Evolutionary conservation across 2,888 invertebrate genomes (phyloP).

Genomic region (Ormyrus labotus): DNA sequence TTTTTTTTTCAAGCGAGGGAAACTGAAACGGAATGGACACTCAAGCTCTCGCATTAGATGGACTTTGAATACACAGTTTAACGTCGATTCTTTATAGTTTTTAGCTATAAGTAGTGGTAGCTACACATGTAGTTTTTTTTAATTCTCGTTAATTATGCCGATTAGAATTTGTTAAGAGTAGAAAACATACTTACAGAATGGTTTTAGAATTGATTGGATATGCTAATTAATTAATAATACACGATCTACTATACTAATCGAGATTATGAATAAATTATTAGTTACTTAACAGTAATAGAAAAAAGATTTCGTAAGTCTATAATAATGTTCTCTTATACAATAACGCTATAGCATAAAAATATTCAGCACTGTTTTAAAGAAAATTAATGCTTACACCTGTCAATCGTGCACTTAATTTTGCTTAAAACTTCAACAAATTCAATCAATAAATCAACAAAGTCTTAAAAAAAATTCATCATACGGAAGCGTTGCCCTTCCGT

Average conservation of each 20-base stretch:
- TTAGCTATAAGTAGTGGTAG: constrained; percentile 10
- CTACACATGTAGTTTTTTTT: constrained; percentile 31
- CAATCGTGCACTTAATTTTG: no score
- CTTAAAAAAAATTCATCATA: neutral
- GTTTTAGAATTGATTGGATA: constrained; percentile 25
- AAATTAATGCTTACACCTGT: no score
- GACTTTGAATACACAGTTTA: constrained; percentile 13
- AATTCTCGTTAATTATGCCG: constrained; percentile 15
- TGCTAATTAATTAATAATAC: constrained; percentile 15
- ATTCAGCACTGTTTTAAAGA: no score
- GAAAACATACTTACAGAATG: constrained; percentile 20
- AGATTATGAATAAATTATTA: no score
- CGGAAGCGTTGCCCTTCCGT: constrained; percentile 6
- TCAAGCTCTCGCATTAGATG: constrained; percentile 26
- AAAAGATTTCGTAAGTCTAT: neutral
- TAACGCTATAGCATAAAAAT: no score
- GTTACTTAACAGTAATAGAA: constrained; percentile 2
- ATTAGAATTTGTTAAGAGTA: constrained; percentile 26
- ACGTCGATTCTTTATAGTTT: constrained; percentile 23
- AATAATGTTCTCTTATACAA: no score
- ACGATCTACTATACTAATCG: neutral
- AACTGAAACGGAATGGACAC: neutral
- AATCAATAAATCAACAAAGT: no score
- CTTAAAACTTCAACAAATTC: no score
- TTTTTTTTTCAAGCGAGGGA: neutral